Evolutionary conservation across 2,888 invertebrate species (phyloP).

Genomic region (Dasysyrphus tricinctus): DNA sequence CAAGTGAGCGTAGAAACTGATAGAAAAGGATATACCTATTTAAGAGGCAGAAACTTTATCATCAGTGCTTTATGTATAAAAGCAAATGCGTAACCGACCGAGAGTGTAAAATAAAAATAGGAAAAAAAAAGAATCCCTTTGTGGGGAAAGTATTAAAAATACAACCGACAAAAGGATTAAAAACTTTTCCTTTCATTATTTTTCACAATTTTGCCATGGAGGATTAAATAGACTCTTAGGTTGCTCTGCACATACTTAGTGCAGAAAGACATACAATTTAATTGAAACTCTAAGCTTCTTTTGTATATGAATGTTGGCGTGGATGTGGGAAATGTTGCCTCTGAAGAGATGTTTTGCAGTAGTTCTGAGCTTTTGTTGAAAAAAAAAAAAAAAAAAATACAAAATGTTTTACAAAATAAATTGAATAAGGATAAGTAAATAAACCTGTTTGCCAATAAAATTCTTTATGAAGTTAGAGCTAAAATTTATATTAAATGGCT

Average conservation of each 20-base stretch:
- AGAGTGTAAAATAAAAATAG: not conserved
- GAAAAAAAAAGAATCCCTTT: slow-evolving; percentile 29
- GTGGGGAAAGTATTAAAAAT: slow-evolving; percentile 14
- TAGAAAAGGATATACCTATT: slow-evolving; percentile 21
- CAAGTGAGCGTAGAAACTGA: slow-evolving; percentile 57
- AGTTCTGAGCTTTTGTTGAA: not conserved
- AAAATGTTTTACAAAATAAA: not conserved
- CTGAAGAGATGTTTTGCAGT: not conserved
- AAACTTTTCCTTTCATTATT: slow-evolving; percentile 61
- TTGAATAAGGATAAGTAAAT: not conserved
- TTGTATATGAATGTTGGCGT: not conserved
- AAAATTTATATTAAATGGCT: no score
- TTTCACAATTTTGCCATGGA: slow-evolving; percentile 13
- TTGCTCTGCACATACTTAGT: not conserved
- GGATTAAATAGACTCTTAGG: slow-evolving; percentile 26
- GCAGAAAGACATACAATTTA: not conserved
- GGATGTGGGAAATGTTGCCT: not conserved
- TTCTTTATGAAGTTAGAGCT: not conserved
- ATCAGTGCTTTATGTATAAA: not conserved
- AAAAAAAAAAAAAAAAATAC: not conserved
- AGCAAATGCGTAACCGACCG: not conserved
- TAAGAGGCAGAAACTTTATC: not conserved
- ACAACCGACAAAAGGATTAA: slow-evolving; percentile 56
- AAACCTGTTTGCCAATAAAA: not conserved
- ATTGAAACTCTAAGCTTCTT: not conserved